phyloP scores from a whole-genome alignment of 2,113 vertebrate genomes.

The Oenanthe melanoleuca region DNA sequence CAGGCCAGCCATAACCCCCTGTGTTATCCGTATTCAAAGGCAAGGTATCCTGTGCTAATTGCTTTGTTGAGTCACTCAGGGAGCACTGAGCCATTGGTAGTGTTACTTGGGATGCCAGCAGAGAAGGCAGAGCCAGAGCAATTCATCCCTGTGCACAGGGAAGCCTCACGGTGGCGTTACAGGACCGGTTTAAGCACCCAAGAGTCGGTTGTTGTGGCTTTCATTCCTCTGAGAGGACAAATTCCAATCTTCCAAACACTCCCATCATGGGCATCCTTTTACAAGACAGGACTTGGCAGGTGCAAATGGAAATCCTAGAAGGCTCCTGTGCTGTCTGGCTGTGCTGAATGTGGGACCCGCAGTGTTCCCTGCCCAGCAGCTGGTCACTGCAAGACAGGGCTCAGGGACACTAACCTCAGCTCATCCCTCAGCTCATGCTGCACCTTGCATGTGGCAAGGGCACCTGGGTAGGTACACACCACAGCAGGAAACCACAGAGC shows the following conservation, averaged over 20 bases:
- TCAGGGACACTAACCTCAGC: fast-evolving
- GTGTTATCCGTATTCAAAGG: not conserved
- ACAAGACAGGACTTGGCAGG: not conserved
- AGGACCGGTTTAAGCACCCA: not conserved
- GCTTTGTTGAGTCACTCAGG: fast-evolving
- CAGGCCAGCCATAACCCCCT: not conserved
- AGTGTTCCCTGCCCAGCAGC: not conserved
- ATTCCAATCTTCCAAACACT: not conserved
- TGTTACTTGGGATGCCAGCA: not conserved
- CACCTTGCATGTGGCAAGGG: fast-evolving
- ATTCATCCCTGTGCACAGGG: fast-evolving
- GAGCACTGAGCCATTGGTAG: not conserved
- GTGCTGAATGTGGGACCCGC: fast-evolving
- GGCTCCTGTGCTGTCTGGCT: not conserved
- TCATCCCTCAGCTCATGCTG: not conserved
- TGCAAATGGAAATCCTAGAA: not conserved
- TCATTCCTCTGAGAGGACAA: not conserved
- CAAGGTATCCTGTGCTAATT: not conserved
- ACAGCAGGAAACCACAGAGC: fast-evolving
- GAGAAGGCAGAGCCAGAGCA: not conserved
- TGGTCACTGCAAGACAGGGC: not conserved
- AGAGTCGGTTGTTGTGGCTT: not conserved
- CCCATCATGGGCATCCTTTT: not conserved
- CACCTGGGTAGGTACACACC: fast-evolving
- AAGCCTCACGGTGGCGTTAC: fast-evolving